Base-by-base conservation (phyloP, 2,888 invertebrate species). In the Hylaea fasciaria region DNA sequence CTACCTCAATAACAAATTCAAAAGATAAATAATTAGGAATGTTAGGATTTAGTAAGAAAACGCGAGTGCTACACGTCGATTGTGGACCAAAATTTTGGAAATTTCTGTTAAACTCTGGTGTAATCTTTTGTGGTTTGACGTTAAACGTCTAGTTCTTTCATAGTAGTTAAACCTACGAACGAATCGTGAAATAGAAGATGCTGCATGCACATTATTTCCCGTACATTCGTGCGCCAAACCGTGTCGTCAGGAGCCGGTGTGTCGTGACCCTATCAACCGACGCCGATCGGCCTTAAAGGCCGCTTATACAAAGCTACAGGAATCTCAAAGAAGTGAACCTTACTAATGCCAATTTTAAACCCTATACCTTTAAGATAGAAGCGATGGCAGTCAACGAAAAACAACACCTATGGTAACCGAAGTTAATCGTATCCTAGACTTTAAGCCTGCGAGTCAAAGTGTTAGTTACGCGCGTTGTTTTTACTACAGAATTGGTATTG, bases 221-320 rank as follows among this genome's bases (percentile, higher is more conserved):
- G 46, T 47, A 17, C 32, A 50, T 41, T 61, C 60, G 67, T 67
- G 64, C 52, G 14, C 14, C 13, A 22, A 53, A 57, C 22, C 62
- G 58, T 62, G 67, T 63, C 58, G 61, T 61, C 39, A 52, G 65
- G 60, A 68, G 67, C 67, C 71, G 74, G 65, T 66, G 60, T 72
- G 72, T 71, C 73, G 72, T 78, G 82, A 81, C 82, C 79, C 79
- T 76, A 77, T 80, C 80, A 69, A 65, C 67, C 70, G 70, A 68
- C 65, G 74, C 74, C 70, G 74, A 79, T 77, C 81, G 80, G 81
- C 82, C 82, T 82, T 82, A 82, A 82, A 82, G 82, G 82, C 82
- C 82, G 78, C 74, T 54, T 65, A 69, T 69, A 70, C 53, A 22
- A 2, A 17, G 22, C 29, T 39, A 51, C 11, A 45, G 39, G 46